These are phyloP conservation scores for Drosophila insularis DNA, from an alignment of 1,140 invertebrate genomes.

Conservation along the genomic window DNA sequence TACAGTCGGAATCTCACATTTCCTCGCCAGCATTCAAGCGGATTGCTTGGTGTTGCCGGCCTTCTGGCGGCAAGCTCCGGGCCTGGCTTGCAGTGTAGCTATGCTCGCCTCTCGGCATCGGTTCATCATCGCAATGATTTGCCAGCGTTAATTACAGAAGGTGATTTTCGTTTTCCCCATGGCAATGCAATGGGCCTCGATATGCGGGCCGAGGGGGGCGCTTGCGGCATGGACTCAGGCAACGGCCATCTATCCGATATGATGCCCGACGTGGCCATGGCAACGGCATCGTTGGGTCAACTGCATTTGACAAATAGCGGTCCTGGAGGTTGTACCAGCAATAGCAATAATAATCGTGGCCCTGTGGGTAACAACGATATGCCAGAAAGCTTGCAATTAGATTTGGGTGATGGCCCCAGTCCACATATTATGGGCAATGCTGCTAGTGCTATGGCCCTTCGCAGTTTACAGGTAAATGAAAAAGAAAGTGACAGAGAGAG, in stretches of 20 bases:
- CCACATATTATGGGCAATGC: conserved; percentile 83
- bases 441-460: conserved; percentile 58
- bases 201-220: conserved; percentile 51
- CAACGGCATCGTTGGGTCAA: conserved; percentile 88
- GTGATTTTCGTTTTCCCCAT: conserved; percentile 83
- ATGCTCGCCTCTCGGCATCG: conserved; percentile 65
- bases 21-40: conserved; percentile 83
- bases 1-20: conserved; percentile 85
- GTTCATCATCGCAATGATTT: conserved; percentile 83
- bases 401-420: conserved; percentile 89
- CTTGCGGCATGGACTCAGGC: conserved; percentile 63
- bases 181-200: conserved; percentile 59
- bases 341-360: conserved; percentile 23
- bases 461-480: conserved; percentile 68
- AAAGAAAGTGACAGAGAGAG: too few relatives aligned
- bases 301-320: conserved; percentile 83
- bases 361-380: conserved; percentile 60
- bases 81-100: conserved; percentile 58
- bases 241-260: conserved; percentile 89
- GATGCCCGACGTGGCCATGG: conserved; percentile 95
- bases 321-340: conserved; percentile 36
- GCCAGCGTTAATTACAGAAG: conserved; percentile 86
- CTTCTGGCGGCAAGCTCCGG: conserved; percentile 45
- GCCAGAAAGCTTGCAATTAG: conserved; percentile 86
- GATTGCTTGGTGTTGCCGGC: conserved; percentile 60